A percentile compares a stretch with the other conserved stretches of the same genome.
These are phyloP conservation scores for Sciurus vulgaris DNA, from an alignment of 2,797 vertebrate genomes.

Conservation along the genomic window DNA sequence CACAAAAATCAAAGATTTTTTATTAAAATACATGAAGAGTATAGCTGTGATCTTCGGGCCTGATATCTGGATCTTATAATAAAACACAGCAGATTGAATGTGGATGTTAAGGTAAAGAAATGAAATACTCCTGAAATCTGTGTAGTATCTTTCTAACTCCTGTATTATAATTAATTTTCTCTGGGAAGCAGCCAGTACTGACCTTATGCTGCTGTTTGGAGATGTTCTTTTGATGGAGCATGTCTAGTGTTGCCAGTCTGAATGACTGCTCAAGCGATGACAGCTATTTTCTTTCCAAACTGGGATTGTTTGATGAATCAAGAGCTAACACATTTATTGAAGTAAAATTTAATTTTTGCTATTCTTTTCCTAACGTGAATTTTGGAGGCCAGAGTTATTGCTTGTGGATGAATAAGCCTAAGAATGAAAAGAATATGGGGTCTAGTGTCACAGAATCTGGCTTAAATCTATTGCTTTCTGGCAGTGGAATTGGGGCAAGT, in stretches of 20 bases:
- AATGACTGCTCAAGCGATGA: background rate
- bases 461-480: background rate
- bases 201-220: background rate
- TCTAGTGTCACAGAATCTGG: background rate
- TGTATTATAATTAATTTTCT: slow-evolving; percentile 74
- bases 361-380: background rate
- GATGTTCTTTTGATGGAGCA: slow-evolving; percentile 50
- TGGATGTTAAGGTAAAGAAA: slow-evolving; percentile 68
- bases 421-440: background rate
- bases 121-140: slow-evolving; percentile 66
- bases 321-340: background rate
- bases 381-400: background rate
- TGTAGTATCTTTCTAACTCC: slow-evolving; percentile 65
- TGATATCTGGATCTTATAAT: slow-evolving; percentile 70
- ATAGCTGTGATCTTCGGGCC: slow-evolving; percentile 61
- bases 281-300: background rate
- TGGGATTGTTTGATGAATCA: background rate
- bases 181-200: slow-evolving; percentile 14
- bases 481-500: background rate
- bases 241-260: background rate
- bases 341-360: background rate
- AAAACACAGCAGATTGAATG: slow-evolving; percentile 71
- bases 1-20: slow-evolving; percentile 69
- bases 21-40: slow-evolving; percentile 73
- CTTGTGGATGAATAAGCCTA: background rate